A percentile compares a stretch with the other conserved stretches of the same genome.
Conservation (phyloP, 1,140 invertebrate genomes). For the Nebria ingens region DNA sequence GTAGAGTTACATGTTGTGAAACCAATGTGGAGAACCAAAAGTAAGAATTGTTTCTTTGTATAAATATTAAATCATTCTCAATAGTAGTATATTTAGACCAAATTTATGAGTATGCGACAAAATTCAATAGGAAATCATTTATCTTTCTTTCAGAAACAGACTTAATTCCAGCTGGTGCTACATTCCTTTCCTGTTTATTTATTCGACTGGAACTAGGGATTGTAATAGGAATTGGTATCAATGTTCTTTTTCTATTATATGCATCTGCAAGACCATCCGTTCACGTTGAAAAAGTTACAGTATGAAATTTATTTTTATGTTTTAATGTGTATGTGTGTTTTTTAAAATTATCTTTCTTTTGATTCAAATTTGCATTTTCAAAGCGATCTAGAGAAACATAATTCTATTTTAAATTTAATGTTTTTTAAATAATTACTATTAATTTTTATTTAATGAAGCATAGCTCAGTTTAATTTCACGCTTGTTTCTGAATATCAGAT, state of each 20-base stretch:
- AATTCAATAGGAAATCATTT: too few species aligned
- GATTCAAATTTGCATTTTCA: too few species aligned
- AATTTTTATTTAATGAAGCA: too few species aligned
- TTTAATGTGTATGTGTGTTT: too few species aligned
- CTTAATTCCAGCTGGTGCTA: slow-evolving; percentile 52
- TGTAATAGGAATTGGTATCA: slow-evolving; percentile 59
- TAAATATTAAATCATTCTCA: slow-evolving; percentile 11
- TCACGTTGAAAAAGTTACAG: slow-evolving; percentile 42
- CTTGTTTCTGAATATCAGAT: too few species aligned
- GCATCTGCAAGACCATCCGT: slow-evolving; percentile 61
- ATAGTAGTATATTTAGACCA: slow-evolving; percentile 3
- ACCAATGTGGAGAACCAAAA: slow-evolving; percentile 71
- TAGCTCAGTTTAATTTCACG: too few species aligned
- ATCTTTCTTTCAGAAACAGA: slow-evolving; percentile 62
- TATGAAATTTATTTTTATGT: slow-evolving; percentile 28
- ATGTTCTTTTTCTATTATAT: slow-evolving; percentile 60
- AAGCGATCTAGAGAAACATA: too few species aligned
- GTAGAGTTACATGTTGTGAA: slow-evolving; percentile 69
- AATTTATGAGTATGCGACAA: too few species aligned
- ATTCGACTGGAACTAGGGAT: slow-evolving; percentile 64
- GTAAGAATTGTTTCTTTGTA: slow-evolving; percentile 35
- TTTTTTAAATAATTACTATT: too few species aligned
- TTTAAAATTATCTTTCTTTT: too few species aligned
- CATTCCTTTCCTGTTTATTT: slow-evolving; percentile 57
- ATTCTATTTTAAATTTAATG: too few species aligned